Conservation (phyloP, 2,888 invertebrate genomes). For the Drosophila vallismaia region DNA sequence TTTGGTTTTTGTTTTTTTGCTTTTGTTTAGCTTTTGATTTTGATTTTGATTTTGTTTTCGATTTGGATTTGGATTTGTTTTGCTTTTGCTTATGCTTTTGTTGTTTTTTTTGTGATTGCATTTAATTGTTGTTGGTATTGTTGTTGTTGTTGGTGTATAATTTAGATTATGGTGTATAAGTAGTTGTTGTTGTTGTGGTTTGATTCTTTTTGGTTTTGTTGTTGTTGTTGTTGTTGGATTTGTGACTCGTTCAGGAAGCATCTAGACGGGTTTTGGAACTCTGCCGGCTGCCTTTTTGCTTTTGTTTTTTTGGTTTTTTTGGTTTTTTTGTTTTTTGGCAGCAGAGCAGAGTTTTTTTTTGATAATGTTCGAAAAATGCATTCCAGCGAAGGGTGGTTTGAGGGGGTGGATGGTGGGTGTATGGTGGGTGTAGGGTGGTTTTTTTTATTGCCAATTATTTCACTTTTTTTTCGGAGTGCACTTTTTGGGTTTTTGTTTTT, state of each 20-base stretch:
- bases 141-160: neutral
- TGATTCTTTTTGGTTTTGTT: slow-evolving; percentile 27
- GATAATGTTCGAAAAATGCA: neutral
- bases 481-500: neutral
- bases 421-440: neutral
- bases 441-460: neutral
- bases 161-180: slow-evolving; percentile 1
- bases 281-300: neutral
- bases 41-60: neutral
- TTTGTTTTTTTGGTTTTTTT: neutral
- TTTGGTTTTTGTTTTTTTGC: slow-evolving; percentile 14
- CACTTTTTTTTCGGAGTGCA: neutral
- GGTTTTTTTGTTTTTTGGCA: neutral
- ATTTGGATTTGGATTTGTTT: neutral
- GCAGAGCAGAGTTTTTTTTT: slow-evolving; percentile 1
- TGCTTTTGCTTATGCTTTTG: slow-evolving; percentile 9
- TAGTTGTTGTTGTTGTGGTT: slow-evolving; percentile 8
- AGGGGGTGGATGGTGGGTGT: neutral
- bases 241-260: slow-evolving; percentile 35
- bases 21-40: slow-evolving; percentile 8
- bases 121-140: slow-evolving; percentile 16
- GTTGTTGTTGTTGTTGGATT: slow-evolving; percentile 12
- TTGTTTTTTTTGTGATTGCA: slow-evolving; percentile 18
- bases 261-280: slow-evolving; percentile 22
- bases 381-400: neutral